phyloP scores from a whole-genome alignment of 92 coral and sea anemone species.

The Heteractis magnifica region DNA sequence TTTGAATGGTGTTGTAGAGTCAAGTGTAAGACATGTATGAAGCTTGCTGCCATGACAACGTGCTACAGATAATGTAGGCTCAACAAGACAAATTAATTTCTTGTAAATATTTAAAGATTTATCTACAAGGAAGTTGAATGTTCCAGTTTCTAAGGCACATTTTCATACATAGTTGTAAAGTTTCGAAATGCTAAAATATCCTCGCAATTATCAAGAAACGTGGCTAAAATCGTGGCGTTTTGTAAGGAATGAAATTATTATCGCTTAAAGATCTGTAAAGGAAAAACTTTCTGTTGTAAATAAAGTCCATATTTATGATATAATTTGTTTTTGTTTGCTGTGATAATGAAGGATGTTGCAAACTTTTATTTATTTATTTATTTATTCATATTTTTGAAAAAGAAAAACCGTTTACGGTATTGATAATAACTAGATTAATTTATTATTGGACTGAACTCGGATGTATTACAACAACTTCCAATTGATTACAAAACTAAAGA shows the following conservation, averaged over 20 bases:
- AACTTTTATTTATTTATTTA: background rate
- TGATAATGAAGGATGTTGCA: background rate
- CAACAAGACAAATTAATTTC: background rate
- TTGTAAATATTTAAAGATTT: background rate
- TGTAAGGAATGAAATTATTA: background rate
- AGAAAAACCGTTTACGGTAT: no score
- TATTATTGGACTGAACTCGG: no score
- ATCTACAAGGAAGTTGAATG: background rate
- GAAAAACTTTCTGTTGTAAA: background rate
- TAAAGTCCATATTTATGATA: background rate
- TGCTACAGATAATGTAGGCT: slow-evolving; percentile 21
- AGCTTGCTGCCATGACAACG: slow-evolving; percentile 32
- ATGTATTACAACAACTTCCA: no score
- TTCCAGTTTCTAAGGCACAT: background rate
- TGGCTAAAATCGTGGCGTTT: background rate
- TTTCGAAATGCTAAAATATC: background rate
- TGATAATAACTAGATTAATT: no score
- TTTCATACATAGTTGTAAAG: background rate
- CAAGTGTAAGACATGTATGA: slow-evolving; percentile 55
- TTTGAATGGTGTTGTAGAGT: slow-evolving; percentile 91
- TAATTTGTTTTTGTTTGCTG: background rate
- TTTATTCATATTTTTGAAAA: background rate
- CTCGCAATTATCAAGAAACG: background rate
- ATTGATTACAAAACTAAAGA: no score
- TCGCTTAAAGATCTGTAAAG: background rate